Conservation (phyloP, 64 coral and sea anemone genomes). For the Acropora tenuis region DNA sequence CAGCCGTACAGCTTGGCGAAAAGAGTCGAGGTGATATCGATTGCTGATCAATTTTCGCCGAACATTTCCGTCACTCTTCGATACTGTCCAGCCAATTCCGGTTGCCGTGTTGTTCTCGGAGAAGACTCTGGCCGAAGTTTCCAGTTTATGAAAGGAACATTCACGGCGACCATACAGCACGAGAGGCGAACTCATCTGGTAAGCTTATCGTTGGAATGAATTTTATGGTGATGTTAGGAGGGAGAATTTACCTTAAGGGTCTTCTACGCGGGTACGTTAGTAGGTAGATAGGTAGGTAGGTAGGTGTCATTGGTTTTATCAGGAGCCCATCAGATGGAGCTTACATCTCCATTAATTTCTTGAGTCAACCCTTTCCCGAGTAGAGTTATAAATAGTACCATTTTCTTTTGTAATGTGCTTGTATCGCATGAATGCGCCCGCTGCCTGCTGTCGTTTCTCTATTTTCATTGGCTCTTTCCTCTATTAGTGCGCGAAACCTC, state of each 20-base stretch:
- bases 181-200: conserved; percentile 50
- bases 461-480: no score
- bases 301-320: no score
- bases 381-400: no score
- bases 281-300: no score
- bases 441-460: no score
- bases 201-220: background rate
- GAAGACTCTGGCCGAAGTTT: conserved; percentile 15
- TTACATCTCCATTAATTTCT: no score
- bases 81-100: conserved; percentile 64
- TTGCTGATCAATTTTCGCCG: conserved; percentile 9
- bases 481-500: no score
- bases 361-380: no score
- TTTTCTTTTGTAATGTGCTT: no score
- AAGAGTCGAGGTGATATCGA: conserved; percentile 38
- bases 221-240: background rate
- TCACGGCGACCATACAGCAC: conserved; percentile 50
- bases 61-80: conserved; percentile 47
- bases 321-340: no score
- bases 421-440: no score
- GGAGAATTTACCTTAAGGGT: background rate
- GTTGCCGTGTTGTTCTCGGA: conserved; percentile 71
- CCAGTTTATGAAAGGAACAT: conserved; percentile 48
- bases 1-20: conserved; percentile 39
- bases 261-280: no score